Base-by-base conservation (phyloP, 2,888 invertebrate genomes). In the Caenorhabditis zanzibari region DNA sequence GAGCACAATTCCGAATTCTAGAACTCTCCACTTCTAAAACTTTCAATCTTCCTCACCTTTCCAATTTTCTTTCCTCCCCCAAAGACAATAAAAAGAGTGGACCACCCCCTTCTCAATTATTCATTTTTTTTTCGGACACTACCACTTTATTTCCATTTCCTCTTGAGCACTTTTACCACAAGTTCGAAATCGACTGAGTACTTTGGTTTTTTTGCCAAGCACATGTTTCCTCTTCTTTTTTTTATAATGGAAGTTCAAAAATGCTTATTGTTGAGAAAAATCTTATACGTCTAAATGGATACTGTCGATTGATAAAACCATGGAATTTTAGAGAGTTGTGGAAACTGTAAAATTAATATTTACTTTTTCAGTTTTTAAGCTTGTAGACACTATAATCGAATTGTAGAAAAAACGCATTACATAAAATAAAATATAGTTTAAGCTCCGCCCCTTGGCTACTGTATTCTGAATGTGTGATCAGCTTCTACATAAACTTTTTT, bases 71-170 rank as follows among this genome's bases (percentile, higher is more conserved):
- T 22, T 38, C 38, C 19, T 38, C 19, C 16, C 16, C 41, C 2
- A 26, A 61, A 76, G 69, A 76, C 75, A 75, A 75, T 66, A 38
- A 24, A 58, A 19, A 64, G 52, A 54, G 28, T 10, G 49, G 66
- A 44, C 58, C 54, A 44, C 58, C 63, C 44, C 63, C 47, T n/a
- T 66, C 63, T 77, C 77, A 77, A 77, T 77, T 69, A 77, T 77
- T 77, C 77, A 77, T 77, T 69, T 76, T 77, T 69, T 76, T 66
- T 58, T 56, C 64, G 64, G 72, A 72, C 72, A 72, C 74, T 52
- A 22, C 61, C 61, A 52, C 73, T 73, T 64, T 54, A 52, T 64
- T 52, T 52, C 63, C 63, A 63, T 54, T 73, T 56, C 68, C 68
- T 19, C 54, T 16, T 6, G 28, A 26, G 58, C 44, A 63, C 63